Base-by-base conservation (phyloP, 2,113 vertebrate species). In the Microtus richardsoni region DNA sequence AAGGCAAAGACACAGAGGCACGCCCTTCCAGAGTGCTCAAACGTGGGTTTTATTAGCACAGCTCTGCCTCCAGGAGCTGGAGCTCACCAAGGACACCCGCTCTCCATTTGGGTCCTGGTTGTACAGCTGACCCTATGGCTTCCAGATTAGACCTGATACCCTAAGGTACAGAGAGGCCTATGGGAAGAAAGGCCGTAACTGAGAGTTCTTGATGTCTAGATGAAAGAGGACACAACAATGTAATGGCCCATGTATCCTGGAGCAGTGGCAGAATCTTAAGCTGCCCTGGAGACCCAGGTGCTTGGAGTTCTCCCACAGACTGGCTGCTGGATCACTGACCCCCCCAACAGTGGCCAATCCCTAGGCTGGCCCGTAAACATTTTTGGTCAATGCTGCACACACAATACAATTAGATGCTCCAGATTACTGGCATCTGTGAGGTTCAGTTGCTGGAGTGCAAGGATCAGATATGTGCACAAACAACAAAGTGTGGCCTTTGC, bases 31-130 rank as follows among this genome's bases (percentile, higher is more conserved):
- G 1, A 62, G 58, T 22, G 17, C 44, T 89, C 74, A 79, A 5
- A 30, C n/a, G 24, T 58, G 0, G 0, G 47, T 66, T 97, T 97
- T 97, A 97, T 96, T 97, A 86, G 83, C 91, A 4, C 6, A 30
- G 44, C 66, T 52, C 77, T 10, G 3, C 47, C n/a, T 58, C 44
- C 0, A 8, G 74, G 79, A 93, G 74, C 82, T 30, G n/a, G 21
- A 54, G 54, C 33, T 21, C 7, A 6, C 60, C 44, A 2, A 49
- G 22, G 71, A 36, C 16, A 39, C 58, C n/a, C 52, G 7, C 26
- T 44, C 68, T 26, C 87, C 41, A 22, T 17, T 0, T 10, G 9
- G 36, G 11, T n/a, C 44, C 30, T 13, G 58, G 11, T 2, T 7
- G 22, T 36, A 1, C 0, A 0, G 60, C 44, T 0, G 8, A 62